These are phyloP conservation scores for Atta cephalotes DNA, from an alignment of 1,140 invertebrate species.

Conservation along the genomic window DNA sequence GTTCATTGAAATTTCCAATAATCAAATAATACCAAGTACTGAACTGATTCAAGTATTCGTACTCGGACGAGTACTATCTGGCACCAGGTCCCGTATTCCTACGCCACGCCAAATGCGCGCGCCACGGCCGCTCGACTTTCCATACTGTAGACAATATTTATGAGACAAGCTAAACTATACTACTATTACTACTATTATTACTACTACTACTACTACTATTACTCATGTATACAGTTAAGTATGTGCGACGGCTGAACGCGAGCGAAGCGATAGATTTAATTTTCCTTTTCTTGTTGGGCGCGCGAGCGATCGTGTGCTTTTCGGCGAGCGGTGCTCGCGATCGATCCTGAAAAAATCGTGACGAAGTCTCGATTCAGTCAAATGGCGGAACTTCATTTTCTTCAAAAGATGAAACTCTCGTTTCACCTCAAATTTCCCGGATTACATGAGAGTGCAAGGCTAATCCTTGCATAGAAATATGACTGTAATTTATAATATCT, in stretches of 20 bases:
- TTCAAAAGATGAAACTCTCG: neutral
- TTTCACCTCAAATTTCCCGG: conserved; percentile 40
- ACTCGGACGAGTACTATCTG: conserved; percentile 74
- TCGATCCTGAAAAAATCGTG: conserved; percentile 29
- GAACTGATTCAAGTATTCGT: conserved; percentile 40
- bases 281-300: conserved; percentile 57
- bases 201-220: conserved; percentile 61
- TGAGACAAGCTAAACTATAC: conserved; percentile 83
- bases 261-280: conserved; percentile 73
- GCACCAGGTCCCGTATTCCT: conserved; percentile 83
- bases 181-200: conserved; percentile 59
- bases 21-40: neutral
- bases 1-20: neutral
- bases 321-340: conserved; percentile 42
- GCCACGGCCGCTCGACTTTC: conserved; percentile 84
- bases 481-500: neutral
- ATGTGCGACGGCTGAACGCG: conserved; percentile 71
- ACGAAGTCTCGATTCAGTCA: conserved; percentile 60
- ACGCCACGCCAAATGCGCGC: conserved; percentile 82
- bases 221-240: conserved; percentile 76
- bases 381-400: conserved; percentile 8
- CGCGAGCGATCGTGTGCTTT: conserved; percentile 18
- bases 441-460: conserved; percentile 29
- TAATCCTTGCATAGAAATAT: neutral
- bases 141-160: conserved; percentile 86